Base-by-base conservation (phyloP, 2,888 invertebrate species). In the Cryptophagus acutangulus region DNA sequence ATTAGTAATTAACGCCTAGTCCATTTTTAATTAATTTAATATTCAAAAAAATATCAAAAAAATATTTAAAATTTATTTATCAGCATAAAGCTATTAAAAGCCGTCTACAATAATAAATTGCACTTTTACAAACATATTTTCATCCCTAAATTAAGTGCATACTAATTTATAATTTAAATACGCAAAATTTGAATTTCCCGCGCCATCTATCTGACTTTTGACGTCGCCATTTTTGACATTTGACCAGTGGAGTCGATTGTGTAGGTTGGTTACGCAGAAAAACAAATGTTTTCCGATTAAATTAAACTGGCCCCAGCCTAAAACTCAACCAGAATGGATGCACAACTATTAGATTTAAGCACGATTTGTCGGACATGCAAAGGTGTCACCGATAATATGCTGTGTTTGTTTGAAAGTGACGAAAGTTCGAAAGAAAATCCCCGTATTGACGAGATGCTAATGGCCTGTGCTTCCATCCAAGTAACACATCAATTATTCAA, bases 361-460 rank as follows among this genome's bases (percentile, higher is more conserved):
- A 60, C 63, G 41, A 63, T 69, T 39, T 71, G 71, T 53, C 57
- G 71, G 31, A 61, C 69, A 29, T 71, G 71, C 52, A 67, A 67
- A 51, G 55, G 54, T 43, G 62, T 65, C 41, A 54, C 62, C 9
- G 48, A 56, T 6, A 58, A 62, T 25, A 64, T 70, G 67, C 58
- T 58, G 44, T 61, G 65, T 9, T 51, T 70, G 37, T 71, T 67
- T 52, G 60, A 62, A 41, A 59, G 52, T 36, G 53, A 51, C 41
- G 62, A 63, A 55, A 54, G 49, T 54, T 48, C 52, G 33, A 55
- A 54, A 45, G 61, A 63, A 42, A 58, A 61, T 62, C 65, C 67
- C 66, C 69, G 67, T 59, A 63, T 70, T 61, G 68, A 69, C 65
- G 69, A 70, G 66, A 71, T 71, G 71, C 67, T 71, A 65, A 70